Evolutionary conservation across 2,888 invertebrate species (phyloP).

Genomic region (Busseola fusca): DNA sequence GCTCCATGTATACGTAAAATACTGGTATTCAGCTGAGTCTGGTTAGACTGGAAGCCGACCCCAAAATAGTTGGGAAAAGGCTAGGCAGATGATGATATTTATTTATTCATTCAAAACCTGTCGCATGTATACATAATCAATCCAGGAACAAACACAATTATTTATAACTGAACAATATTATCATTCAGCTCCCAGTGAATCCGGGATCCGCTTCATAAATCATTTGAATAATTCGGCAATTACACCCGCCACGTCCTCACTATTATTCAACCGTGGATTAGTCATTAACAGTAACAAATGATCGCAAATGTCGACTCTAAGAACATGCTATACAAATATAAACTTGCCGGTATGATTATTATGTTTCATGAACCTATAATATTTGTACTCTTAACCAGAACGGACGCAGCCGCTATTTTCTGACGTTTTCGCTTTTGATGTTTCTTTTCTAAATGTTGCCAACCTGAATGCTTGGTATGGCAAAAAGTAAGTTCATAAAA

Average conservation of each 20-base stretch:
- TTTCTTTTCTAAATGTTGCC: too few species aligned
- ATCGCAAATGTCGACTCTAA: conserved; percentile 72
- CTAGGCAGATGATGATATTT: too few species aligned
- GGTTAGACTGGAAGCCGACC: too few species aligned
- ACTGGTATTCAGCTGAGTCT: too few species aligned
- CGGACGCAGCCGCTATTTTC: too few species aligned
- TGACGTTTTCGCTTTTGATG: too few species aligned
- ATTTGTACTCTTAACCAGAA: not conserved
- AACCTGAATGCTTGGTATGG: too few species aligned
- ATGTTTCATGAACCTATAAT: not conserved
- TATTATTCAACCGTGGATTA: conserved; percentile 84
- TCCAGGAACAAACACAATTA: conserved; percentile 59
- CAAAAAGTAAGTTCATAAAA: too few species aligned
- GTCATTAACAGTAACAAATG: conserved; percentile 86
- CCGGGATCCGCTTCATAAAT: conserved; percentile 74
- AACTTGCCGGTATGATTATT: conserved; percentile 13
- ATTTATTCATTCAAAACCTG: conserved; percentile 26
- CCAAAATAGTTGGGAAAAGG: too few species aligned
- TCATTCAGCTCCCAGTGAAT: conserved; percentile 72
- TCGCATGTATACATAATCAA: conserved; percentile 42
- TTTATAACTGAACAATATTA: conserved; percentile 75
- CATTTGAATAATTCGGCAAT: conserved; percentile 84
- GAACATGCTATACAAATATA: conserved; percentile 30
- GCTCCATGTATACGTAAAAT: too few species aligned
- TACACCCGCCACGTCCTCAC: conserved; percentile 79